Percentiles rank a stretch among this genome's conserved stretches.
Evolutionary conservation across 2,797 vertebrate genomes (phyloP).

Genomic region (Bovichtus variegatus): DNA sequence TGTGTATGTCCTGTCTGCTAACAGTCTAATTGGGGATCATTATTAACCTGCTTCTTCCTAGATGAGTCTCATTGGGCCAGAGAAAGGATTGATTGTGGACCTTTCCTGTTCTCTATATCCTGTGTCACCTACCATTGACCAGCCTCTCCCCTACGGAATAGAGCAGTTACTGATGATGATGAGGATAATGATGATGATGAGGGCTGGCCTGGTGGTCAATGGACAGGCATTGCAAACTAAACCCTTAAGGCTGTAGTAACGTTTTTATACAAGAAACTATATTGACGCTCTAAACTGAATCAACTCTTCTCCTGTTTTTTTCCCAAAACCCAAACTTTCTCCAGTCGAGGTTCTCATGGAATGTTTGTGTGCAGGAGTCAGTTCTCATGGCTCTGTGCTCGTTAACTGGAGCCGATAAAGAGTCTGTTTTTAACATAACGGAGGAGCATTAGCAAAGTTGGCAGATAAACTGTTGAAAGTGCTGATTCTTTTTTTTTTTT

Average conservation of each 20-base stretch:
- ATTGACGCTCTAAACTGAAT: slow-evolving; percentile 13
- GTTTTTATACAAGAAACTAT: slow-evolving; percentile 15
- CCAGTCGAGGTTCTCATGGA: slow-evolving; percentile 61
- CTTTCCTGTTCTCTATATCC: slow-evolving; percentile 51
- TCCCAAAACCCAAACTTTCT: slow-evolving; percentile 27
- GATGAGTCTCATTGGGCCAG: slow-evolving; percentile 73
- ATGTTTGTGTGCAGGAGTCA: slow-evolving; percentile 54
- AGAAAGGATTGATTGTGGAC: slow-evolving; percentile 75
- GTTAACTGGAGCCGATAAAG: slow-evolving; percentile 76
- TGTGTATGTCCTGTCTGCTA: slow-evolving; percentile 39
- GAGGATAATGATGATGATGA: slow-evolving; percentile 65
- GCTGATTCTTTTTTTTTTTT: slow-evolving; percentile 48
- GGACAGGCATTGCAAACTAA: slow-evolving; percentile 38
- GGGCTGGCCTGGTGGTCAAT: slow-evolving; percentile 62
- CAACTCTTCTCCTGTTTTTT: not conserved
- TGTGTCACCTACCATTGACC: slow-evolving; percentile 76
- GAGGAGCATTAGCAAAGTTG: slow-evolving; percentile 78
- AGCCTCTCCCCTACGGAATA: slow-evolving; percentile 54
- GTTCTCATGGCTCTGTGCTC: slow-evolving; percentile 71
- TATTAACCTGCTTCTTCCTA: slow-evolving; percentile 71
- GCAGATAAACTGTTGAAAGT: slow-evolving; percentile 74
- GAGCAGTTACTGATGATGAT: slow-evolving; percentile 71
- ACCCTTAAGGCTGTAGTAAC: slow-evolving; percentile 9
- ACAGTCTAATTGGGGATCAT: slow-evolving; percentile 75
- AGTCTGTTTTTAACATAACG: slow-evolving; percentile 77